Percentiles rank a stretch among this genome's conserved stretches.
Conservation (phyloP, 2,113 vertebrate genomes). For the mouse (Mus musculus) region DNA sequence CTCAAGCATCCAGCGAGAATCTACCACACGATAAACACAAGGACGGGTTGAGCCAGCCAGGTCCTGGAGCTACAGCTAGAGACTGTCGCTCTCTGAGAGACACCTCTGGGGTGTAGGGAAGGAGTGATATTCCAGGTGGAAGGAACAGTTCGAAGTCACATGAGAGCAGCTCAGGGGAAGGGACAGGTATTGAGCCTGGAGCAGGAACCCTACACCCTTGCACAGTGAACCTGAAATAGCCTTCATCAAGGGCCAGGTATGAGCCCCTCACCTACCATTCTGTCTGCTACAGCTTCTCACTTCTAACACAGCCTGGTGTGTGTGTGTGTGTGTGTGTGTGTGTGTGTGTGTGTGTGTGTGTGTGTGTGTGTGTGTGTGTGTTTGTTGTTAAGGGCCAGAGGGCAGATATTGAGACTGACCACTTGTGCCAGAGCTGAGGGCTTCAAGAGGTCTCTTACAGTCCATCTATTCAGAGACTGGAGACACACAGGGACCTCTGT, state of each 20-base stretch:
- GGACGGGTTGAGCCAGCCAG: neutral
- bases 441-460: neutral
- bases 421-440: too few relatives aligned
- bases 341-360: neutral
- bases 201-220: neutral
- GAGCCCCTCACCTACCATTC: neutral
- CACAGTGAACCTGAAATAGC: rapidly evolving
- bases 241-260: neutral
- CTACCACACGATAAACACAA: neutral
- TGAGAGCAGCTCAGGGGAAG: neutral
- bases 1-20: neutral
- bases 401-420: neutral
- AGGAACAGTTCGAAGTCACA: neutral
- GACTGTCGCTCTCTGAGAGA: neutral
- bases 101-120: rapidly evolving
- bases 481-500: neutral
- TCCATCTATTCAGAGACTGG: neutral
- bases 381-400: neutral
- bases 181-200: neutral
- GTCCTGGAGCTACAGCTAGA: neutral
- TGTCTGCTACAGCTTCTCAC: neutral
- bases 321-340: neutral
- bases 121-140: neutral
- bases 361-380: neutral
- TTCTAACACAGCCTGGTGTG: neutral